These are phyloP conservation scores for Platerodrilus igneus DNA, from an alignment of 2,888 invertebrate species.

Conservation along the genomic window DNA sequence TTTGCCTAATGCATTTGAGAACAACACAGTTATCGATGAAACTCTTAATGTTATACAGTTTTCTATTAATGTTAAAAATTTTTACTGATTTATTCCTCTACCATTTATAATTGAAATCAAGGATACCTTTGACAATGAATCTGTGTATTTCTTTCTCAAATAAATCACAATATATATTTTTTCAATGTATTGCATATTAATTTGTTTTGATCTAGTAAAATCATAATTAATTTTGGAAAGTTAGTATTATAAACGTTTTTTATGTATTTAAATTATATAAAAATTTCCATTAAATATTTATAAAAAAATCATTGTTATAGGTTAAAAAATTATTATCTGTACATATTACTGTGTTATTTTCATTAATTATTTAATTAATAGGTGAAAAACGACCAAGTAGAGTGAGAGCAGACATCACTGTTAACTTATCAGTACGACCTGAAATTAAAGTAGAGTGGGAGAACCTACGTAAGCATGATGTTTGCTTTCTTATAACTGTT, in stretches of 20 bases:
- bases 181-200: no score
- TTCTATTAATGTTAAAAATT: no score
- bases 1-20: no score
- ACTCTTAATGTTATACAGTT: no score
- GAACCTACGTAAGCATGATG: constrained; percentile 92
- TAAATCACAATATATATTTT: no score
- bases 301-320: background rate
- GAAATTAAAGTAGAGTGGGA: constrained; percentile 98
- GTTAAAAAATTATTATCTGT: background rate
- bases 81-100: no score
- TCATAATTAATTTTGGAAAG: background rate
- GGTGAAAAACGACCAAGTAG: constrained; percentile 93
- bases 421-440: constrained; percentile 83
- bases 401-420: constrained; percentile 91
- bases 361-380: constrained; percentile 15
- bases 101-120: no score
- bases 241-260: constrained; percentile 1
- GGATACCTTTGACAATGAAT: no score
- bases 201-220: background rate
- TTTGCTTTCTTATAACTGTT: constrained; percentile 92
- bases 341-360: background rate
- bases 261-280: no score
- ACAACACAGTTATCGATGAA: no score
- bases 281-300: constrained; percentile 1
- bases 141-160: no score